A percentile compares a stretch with the other conserved stretches of the same genome.
phyloP scores from a whole-genome alignment of 2,888 invertebrate species.

The Herminia tarsipennalis region DNA sequence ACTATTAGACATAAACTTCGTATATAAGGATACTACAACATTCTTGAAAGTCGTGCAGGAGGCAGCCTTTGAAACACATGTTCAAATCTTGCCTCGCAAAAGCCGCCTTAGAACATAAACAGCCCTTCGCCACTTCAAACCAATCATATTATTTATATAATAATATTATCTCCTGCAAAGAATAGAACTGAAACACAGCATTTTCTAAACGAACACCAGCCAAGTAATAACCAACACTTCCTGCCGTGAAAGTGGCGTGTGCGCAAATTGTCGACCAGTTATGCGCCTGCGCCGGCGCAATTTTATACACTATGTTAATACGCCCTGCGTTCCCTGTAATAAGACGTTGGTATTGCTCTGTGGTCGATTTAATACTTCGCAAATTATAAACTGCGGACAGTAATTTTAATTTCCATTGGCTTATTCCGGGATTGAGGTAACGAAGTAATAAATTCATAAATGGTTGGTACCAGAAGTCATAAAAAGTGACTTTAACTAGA shows the following conservation, averaged over 20 bases:
- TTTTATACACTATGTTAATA: slow-evolving; percentile 52
- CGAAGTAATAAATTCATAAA: slow-evolving; percentile 1
- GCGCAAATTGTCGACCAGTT: slow-evolving; percentile 48
- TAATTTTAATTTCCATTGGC: slow-evolving; percentile 32
- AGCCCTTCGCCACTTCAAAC: no score
- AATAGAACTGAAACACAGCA: slow-evolving; percentile 14
- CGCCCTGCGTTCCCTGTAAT: slow-evolving; percentile 44
- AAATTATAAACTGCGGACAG: slow-evolving; percentile 30
- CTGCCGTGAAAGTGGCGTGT: slow-evolving; percentile 54
- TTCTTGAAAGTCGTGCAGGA: no score
- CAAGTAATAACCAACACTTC: slow-evolving; percentile 51
- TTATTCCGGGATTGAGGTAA: slow-evolving; percentile 10
- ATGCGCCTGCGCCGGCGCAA: slow-evolving; percentile 45
- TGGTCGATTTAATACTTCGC: slow-evolving; percentile 30
- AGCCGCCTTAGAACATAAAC: no score
- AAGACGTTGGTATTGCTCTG: slow-evolving; percentile 33
- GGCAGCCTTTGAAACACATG: no score
- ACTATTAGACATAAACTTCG: no score
- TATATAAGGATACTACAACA: no score
- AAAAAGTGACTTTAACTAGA: not conserved
- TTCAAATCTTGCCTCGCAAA: no score
- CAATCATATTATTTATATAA: no score
- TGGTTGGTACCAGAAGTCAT: not conserved
- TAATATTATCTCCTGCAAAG: no score
- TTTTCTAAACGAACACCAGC: slow-evolving; percentile 36